Conservation (phyloP, 1,140 invertebrate genomes). For the Ctenoplectra terminalis region DNA sequence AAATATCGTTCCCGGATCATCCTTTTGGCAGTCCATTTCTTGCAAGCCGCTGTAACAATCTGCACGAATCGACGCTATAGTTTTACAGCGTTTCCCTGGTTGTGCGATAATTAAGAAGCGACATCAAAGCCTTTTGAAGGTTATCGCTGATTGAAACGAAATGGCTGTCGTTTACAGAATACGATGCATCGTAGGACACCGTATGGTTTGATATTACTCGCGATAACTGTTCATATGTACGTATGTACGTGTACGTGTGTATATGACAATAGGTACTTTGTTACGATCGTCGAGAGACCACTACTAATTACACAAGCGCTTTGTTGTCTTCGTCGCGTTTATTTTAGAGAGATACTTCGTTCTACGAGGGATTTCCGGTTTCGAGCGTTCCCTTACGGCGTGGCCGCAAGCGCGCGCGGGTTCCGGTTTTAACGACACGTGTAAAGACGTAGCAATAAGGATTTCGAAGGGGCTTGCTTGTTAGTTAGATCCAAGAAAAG, state of each 20-base stretch:
- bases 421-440: background rate
- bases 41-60: conserved; percentile 84
- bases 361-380: conserved; percentile 10
- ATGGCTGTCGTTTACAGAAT: conserved; percentile 29
- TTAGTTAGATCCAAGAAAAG: conserved; percentile 7
- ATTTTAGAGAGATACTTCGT: conserved; percentile 27
- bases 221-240: background rate
- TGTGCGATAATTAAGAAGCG: conserved; percentile 27
- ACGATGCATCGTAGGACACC: background rate
- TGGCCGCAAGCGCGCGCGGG: background rate
- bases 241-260: no score
- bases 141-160: conserved; percentile 37
- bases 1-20: conserved; percentile 78
- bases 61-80: conserved; percentile 62
- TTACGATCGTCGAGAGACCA: conserved; percentile 29
- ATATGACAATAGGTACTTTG: conserved; percentile 15
- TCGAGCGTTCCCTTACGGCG: conserved; percentile 16
- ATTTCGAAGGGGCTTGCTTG: background rate
- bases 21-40: conserved; percentile 77
- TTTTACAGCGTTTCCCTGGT: conserved; percentile 25
- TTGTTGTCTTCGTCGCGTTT: conserved; percentile 4
- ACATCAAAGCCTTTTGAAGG: conserved; percentile 8
- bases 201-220: conserved; percentile 8
- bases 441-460: conserved; percentile 4
- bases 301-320: conserved; percentile 34